Percentiles rank a stretch among this genome's conserved stretches.
These are phyloP conservation scores for Okamejei kenojei DNA, from an alignment of 2,797 vertebrate genomes.

Conservation along the genomic window DNA sequence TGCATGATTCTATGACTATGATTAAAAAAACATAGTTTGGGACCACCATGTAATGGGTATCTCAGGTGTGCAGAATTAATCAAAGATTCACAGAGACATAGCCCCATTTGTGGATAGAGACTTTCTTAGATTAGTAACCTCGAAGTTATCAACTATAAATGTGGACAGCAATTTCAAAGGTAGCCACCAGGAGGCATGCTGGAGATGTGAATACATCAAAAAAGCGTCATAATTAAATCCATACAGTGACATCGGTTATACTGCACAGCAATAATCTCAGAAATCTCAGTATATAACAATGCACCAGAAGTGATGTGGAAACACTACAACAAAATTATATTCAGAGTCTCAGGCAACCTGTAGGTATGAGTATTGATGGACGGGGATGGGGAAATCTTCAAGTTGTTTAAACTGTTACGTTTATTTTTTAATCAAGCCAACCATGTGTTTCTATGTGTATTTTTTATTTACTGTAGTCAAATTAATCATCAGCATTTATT, in stretches of 20 bases:
- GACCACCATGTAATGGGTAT: too few species aligned
- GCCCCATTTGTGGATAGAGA: not conserved
- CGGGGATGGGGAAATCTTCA: not conserved
- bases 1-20: not conserved
- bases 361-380: not conserved
- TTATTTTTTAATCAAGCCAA: not conserved
- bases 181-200: constrained; percentile 6
- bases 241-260: not conserved
- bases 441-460: not conserved
- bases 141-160: not conserved
- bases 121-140: not conserved
- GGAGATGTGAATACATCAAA: not conserved
- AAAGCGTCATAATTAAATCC: not conserved
- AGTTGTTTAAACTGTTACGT: not conserved
- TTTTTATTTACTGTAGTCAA: not conserved
- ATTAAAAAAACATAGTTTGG: not conserved
- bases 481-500: not conserved
- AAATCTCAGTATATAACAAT: not conserved
- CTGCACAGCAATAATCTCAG: not conserved
- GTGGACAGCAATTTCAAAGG: not conserved
- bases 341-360: not conserved
- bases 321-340: not conserved
- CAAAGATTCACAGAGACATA: too few species aligned
- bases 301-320: not conserved
- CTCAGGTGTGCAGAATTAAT: not conserved